Base-by-base conservation (phyloP, 2,888 invertebrate species). In the Eupithecia insigniata region DNA sequence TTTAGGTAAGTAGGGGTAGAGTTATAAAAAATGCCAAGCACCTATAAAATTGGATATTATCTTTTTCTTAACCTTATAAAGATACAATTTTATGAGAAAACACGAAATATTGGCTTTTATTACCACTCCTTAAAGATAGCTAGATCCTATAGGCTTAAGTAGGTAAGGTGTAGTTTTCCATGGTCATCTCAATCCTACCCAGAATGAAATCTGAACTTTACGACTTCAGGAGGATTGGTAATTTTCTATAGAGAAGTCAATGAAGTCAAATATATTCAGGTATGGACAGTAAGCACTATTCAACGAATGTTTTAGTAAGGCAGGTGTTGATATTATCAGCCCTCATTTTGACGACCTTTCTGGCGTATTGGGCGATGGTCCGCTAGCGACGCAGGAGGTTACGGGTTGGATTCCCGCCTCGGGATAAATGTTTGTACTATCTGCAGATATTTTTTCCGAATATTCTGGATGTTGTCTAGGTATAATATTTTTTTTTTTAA, bases 141-240 rank as follows among this genome's bases (percentile, higher is more conserved):
- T 72, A 43, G 69, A 73, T 65, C 67, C 51, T 61, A n/a, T 55
- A 58, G 61, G 30, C 26, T 66, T 36, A 34, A 39, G 64, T 32
- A 62, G 61, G 61, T 32, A 62, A 62, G 12, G 32, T 66, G 69
- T 74, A 71, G 74, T 67, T 72, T 72, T 71, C 67, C 69, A 74
- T 28, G 74, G 74, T 65, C 71, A 69, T 66, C 43, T 69, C 58
- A 71, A 71, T 67, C 74, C 69, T 71, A 78, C 76, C 79, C 80
- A 76, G 80, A 80, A 76, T 70, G 76, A 58, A 66, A 78, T 78
- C 80, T 80, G 78, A 83, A 84, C 79, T 87, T 87, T 86, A 86
- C 80, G 83, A 79, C 72, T 77, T 74, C 7, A 18, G 36, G 28
- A 61, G 16, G 55, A 55, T 55, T 39, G 36, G 61, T 64, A 64